phyloP scores from a whole-genome alignment of 53 echinoderm and acorn worm species.

The Actinopyga echinites region DNA sequence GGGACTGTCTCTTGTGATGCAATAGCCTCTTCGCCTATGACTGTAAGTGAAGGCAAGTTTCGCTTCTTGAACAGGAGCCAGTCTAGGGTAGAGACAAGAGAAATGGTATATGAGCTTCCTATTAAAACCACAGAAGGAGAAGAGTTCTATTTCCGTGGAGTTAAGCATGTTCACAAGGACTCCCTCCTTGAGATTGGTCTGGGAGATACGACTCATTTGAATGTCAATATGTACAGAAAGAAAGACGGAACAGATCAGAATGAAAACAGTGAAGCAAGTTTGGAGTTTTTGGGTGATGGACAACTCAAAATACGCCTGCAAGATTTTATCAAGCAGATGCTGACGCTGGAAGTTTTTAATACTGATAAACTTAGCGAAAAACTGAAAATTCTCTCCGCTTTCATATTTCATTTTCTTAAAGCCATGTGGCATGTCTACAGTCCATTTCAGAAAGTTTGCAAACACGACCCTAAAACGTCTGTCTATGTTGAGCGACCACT shows the following conservation, averaged over 20 bases:
- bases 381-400: slow-evolving; percentile 48
- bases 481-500: slow-evolving; percentile 20
- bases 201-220: slow-evolving; percentile 60
- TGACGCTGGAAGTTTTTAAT: slow-evolving; percentile 64
- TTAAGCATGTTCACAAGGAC: slow-evolving; percentile 63
- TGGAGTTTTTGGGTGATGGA: slow-evolving; percentile 49
- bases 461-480: slow-evolving; percentile 46
- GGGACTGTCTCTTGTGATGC: slow-evolving; percentile 62
- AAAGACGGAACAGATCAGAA: background rate
- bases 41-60: slow-evolving; percentile 57
- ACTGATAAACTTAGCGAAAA: slow-evolving; percentile 48
- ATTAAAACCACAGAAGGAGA: slow-evolving; percentile 47
- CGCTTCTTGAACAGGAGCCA: slow-evolving; percentile 58
- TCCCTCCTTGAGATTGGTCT: slow-evolving; percentile 64
- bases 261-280: background rate
- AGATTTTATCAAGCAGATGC: slow-evolving; percentile 67
- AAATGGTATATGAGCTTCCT: slow-evolving; percentile 66
- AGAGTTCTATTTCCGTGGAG: slow-evolving; percentile 55
- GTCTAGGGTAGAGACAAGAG: slow-evolving; percentile 46
- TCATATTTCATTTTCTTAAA: slow-evolving; percentile 57
- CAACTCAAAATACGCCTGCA: slow-evolving; percentile 54
- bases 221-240: slow-evolving; percentile 48
- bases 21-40: slow-evolving; percentile 53
- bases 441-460: slow-evolving; percentile 37
- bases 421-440: slow-evolving; percentile 72